These are phyloP conservation scores for Patella caerulea DNA, from an alignment of 2,888 invertebrate species.

Conservation along the genomic window DNA sequence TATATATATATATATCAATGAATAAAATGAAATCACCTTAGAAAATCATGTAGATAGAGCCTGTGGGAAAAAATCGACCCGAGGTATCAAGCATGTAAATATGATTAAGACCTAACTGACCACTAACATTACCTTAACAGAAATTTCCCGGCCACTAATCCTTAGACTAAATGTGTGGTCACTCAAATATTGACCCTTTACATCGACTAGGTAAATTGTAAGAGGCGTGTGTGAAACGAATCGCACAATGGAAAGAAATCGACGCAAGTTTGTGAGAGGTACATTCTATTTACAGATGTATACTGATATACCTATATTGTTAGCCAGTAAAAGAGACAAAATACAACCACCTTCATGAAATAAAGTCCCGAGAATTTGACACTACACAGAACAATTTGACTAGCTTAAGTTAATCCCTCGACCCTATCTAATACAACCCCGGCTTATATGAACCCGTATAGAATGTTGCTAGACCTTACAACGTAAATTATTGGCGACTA, in stretches of 20 bases:
- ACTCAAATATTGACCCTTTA: conserved; percentile 6
- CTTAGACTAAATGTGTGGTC: conserved; percentile 6
- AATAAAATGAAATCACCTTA: too few species aligned
- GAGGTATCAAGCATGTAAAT: too few species aligned
- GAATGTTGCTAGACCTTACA: too few species aligned
- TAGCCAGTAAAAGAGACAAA: background rate
- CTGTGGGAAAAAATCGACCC: too few species aligned
- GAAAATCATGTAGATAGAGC: too few species aligned
- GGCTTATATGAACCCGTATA: too few species aligned
- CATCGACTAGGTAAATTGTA: conserved; percentile 6
- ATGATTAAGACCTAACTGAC: too few species aligned
- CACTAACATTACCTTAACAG: background rate
- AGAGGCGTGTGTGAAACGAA: background rate
- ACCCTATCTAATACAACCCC: too few species aligned
- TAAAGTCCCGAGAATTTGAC: background rate
- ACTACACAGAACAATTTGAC: background rate
- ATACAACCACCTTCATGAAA: background rate
- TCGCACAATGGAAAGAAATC: conserved; percentile 1
- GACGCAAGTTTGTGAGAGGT: background rate
- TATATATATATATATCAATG: too few species aligned
- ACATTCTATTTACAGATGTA: background rate
- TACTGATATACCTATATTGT: conserved; percentile 4
- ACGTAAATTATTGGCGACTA: too few species aligned
- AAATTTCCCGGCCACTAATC: background rate
- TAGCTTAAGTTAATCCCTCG: background rate